Evolutionary conservation across 2,888 invertebrate species (phyloP).

Genomic region (Chironomus riparius): DNA sequence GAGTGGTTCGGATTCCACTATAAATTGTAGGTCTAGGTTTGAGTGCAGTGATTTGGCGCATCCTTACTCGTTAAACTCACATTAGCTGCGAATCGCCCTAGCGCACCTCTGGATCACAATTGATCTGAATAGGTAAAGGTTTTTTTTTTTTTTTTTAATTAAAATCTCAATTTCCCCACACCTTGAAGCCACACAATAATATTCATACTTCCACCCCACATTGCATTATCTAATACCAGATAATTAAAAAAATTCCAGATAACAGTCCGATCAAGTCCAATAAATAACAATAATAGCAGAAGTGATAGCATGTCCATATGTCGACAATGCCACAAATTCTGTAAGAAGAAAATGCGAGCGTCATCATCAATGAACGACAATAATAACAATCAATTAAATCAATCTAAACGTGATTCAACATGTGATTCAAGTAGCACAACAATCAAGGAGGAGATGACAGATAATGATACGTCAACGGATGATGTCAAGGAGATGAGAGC

Average conservation of each 20-base stretch:
- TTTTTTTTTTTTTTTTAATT: too few relatives aligned
- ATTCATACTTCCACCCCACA: neutral
- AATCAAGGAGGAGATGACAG: conserved; percentile 28
- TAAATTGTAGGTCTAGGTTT: too few relatives aligned
- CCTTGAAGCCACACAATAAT: neutral
- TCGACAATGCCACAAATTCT: conserved; percentile 69
- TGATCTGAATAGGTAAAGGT: too few relatives aligned
- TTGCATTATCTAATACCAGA: too few relatives aligned
- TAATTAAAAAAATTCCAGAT: conserved; percentile 46
- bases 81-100: too few relatives aligned
- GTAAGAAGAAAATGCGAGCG: conserved; percentile 50
- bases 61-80: too few relatives aligned
- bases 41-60: too few relatives aligned
- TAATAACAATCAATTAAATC: conserved; percentile 26
- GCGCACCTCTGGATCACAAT: too few relatives aligned
- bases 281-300: conserved; percentile 41
- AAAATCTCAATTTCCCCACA: neutral
- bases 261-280: conserved; percentile 66
- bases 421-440: conserved; percentile 28
- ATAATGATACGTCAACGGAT: conserved; percentile 28
- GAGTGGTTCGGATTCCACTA: too few relatives aligned
- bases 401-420: conserved; percentile 25
- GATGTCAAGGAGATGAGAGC: conserved; percentile 32
- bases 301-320: conserved; percentile 66
- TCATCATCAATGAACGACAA: conserved; percentile 44